A percentile compares a stretch with the other conserved stretches of the same genome.
Conservation (phyloP, 2,113 vertebrate species). For the Mobula hypostoma region DNA sequence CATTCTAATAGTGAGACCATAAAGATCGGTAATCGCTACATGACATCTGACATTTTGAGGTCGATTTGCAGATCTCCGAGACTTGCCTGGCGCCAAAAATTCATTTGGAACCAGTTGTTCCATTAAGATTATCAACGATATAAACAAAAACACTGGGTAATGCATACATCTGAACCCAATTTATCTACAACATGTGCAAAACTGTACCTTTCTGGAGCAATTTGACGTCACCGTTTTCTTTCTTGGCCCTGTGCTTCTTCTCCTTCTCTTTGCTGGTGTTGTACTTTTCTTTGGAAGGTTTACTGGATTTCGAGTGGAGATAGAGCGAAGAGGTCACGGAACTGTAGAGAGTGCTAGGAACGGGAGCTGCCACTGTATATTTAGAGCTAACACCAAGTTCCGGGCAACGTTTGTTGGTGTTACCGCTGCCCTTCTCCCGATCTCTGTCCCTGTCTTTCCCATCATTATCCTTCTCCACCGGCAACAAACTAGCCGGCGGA, state of each 20-base stretch:
- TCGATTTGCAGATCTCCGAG: background rate
- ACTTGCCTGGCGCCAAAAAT: constrained; percentile 25
- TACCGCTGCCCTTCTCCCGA: background rate
- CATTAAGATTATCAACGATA: background rate
- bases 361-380: background rate
- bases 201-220: constrained; percentile 78
- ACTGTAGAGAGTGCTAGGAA: background rate
- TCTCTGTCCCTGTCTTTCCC: constrained; percentile 3
- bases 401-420: background rate
- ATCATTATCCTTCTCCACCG: background rate
- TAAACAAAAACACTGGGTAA: background rate
- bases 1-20: no score
- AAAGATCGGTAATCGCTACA: no score
- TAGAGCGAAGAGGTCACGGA: constrained; percentile 9
- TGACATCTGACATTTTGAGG: background rate
- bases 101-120: background rate
- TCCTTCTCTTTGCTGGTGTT: constrained; percentile 76
- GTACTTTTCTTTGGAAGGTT: constrained; percentile 65
- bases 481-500: background rate
- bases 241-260: constrained; percentile 85
- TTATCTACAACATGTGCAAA: background rate
- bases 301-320: constrained; percentile 25
- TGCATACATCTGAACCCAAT: background rate
- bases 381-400: background rate
- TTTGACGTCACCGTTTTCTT: constrained; percentile 88